Percentiles rank a stretch among this genome's conserved stretches.
phyloP scores from a whole-genome alignment of 2,113 vertebrate genomes.

The Brienomyrus longianalis region DNA sequence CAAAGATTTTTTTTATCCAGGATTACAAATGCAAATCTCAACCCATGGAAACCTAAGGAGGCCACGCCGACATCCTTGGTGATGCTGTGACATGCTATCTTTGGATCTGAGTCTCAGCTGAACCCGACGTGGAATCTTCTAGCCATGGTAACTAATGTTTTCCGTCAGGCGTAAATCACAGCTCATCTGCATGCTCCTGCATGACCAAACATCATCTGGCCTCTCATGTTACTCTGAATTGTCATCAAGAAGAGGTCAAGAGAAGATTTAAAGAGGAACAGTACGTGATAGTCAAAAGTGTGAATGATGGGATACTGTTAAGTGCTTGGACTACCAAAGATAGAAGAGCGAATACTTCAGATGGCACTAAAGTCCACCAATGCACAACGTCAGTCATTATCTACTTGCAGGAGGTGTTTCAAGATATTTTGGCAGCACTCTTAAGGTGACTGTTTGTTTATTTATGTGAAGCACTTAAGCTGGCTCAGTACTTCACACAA shows the following conservation, averaged over 20 bases:
- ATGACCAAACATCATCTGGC: constrained; percentile 34
- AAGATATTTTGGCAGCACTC: not conserved
- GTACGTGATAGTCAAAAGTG: not conserved
- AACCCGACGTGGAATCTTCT: constrained; percentile 22
- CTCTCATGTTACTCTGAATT: constrained; percentile 31
- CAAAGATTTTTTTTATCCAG: not conserved
- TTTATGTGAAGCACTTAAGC: not conserved
- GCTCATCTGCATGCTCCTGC: constrained; percentile 28
- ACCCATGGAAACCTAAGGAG: not conserved
- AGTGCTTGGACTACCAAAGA: not conserved
- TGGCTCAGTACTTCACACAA: not conserved
- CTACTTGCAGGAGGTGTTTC: not conserved
- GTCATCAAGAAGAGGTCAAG: constrained; percentile 30
- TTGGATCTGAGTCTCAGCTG: constrained; percentile 16
- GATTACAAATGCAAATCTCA: not conserved
- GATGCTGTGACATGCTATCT: constrained; percentile 18
- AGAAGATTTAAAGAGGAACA: not conserved
- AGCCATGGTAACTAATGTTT: constrained; percentile 27
- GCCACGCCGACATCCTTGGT: not conserved
- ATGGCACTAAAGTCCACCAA: not conserved
- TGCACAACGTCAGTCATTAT: not conserved
- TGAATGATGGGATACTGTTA: not conserved
- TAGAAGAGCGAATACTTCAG: not conserved
- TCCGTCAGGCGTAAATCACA: constrained; percentile 24
- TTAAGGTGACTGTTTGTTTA: not conserved